Evolutionary conservation across 1,140 invertebrate species (phyloP), one percentile per base, ranked within the genome.

Genomic region (Rhagoletis zephyria): DNA sequence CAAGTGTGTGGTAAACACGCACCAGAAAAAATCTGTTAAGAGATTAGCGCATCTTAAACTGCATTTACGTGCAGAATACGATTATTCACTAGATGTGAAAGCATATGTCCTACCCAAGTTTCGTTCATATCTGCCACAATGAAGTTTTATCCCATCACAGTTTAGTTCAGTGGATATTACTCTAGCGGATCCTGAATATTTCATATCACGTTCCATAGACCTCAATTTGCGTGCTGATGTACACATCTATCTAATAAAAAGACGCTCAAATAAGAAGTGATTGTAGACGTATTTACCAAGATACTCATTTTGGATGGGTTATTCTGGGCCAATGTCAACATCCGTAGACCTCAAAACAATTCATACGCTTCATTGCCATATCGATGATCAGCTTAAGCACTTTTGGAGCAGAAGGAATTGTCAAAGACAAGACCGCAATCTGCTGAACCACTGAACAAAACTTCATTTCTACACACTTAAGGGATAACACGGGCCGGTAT

Each of bases 301-400:
- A 87, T 19, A 87, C 65, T 1, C 45, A 67, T 48, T 87, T 87
- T 74, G 86, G 67, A 70, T 87, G 67, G 86, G 86, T 87, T 12
- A 59, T 85, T 16, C 40, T 85, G 45, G 19, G 10, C 77, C 40
- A 85, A 85, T 59, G 40, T 51, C 51, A 9, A 40, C 77, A 59
- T 19, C 19, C 10, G 40, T 85, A 16, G 77, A 85, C 51, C 19
- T 19, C 16, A 85, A 45, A 4, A 48, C 19, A 51, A 51, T 51
- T 16, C 45, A 85, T 56, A 56, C 51, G 10, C 51, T 2, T 56
- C 51, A 7, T 56, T 56, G 51, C 51, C 51, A 56, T 56, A 70
- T 70, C 10, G 51, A 64, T 30, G 64, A 48, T 60, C 45, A 64
- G 45, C 51, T 67, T n/a, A 59, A 42, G 16, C 14, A 19, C 12